These are phyloP conservation scores for Noctua janthe DNA, from an alignment of 2,888 invertebrate genomes.

Conservation along the genomic window DNA sequence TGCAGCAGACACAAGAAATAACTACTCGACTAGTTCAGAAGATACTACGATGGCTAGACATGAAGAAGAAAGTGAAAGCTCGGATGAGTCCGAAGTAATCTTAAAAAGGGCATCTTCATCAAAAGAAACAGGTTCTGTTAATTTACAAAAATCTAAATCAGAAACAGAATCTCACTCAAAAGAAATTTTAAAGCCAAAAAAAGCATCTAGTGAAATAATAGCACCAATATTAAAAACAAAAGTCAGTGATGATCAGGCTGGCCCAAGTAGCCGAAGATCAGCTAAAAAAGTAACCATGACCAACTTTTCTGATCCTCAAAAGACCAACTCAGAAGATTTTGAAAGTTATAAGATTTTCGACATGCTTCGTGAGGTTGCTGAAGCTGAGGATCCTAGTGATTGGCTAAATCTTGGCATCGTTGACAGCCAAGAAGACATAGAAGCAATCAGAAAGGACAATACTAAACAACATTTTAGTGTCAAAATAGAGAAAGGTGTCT, in stretches of 20 bases:
- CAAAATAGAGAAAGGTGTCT: slow-evolving; percentile 81
- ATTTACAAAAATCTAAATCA: slow-evolving; percentile 47
- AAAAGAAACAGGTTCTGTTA: slow-evolving; percentile 15
- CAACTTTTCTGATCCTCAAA: slow-evolving; percentile 67
- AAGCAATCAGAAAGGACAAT: slow-evolving; percentile 63
- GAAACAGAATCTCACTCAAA: slow-evolving; percentile 21
- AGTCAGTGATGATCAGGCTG: slow-evolving; percentile 51
- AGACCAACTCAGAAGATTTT: slow-evolving; percentile 61
- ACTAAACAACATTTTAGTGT: slow-evolving; percentile 72
- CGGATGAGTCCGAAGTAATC: slow-evolving; percentile 27
- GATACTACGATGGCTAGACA: slow-evolving; percentile 5
- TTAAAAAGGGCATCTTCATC: slow-evolving; percentile 30
- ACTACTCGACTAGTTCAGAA: slow-evolving; percentile 4
- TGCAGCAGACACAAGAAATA: slow-evolving; percentile 2
- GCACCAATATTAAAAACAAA: slow-evolving; percentile 79
- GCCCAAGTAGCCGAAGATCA: slow-evolving; percentile 60
- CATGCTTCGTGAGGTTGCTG: slow-evolving; percentile 79
- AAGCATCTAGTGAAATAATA: slow-evolving; percentile 57
- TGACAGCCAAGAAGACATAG: slow-evolving; percentile 79
- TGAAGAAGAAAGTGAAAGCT: slow-evolving; percentile 38
- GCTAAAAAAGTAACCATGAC: slow-evolving; percentile 83
- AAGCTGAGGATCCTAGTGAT: slow-evolving; percentile 77
- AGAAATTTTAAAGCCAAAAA: slow-evolving; percentile 31
- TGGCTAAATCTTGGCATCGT: slow-evolving; percentile 82
- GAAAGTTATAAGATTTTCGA: slow-evolving; percentile 74